Conservation (phyloP, 2,113 vertebrate species). For the Elaphurus davidianus region DNA sequence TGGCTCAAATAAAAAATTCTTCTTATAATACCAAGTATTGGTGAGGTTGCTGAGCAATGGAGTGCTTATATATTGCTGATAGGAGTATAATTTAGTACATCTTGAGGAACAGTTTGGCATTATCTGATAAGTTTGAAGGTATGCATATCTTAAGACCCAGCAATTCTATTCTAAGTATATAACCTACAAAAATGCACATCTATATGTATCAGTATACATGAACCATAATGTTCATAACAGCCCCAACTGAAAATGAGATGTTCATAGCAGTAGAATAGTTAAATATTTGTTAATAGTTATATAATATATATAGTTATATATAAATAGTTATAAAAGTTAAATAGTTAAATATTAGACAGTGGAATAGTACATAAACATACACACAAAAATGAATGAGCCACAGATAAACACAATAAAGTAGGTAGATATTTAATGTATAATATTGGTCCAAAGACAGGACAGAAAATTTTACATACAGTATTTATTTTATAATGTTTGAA, state of each 20-base stretch:
- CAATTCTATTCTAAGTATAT: background rate
- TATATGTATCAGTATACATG: background rate
- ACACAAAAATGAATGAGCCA: background rate
- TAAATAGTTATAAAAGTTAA: no score
- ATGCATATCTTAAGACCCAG: background rate
- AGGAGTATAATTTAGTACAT: background rate
- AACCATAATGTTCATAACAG: background rate
- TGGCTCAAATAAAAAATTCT: background rate
- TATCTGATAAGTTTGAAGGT: background rate
- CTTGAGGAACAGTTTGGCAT: background rate
- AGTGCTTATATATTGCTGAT: background rate
- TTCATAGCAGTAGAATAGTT: background rate
- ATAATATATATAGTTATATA: no score
- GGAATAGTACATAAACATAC: background rate
- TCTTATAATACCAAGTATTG: background rate
- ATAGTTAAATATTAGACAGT: background rate
- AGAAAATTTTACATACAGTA: background rate
- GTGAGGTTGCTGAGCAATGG: background rate
- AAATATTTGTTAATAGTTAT: background rate
- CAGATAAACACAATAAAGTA: background rate
- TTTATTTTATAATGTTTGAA: background rate
- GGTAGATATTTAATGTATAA: background rate
- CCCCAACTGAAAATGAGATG: background rate
- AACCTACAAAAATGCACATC: background rate
- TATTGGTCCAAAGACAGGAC: background rate